A percentile compares a stretch with the other conserved stretches of the same genome.
phyloP scores from a whole-genome alignment of 2,113 vertebrate species.

The Anser brachyrhynchus region DNA sequence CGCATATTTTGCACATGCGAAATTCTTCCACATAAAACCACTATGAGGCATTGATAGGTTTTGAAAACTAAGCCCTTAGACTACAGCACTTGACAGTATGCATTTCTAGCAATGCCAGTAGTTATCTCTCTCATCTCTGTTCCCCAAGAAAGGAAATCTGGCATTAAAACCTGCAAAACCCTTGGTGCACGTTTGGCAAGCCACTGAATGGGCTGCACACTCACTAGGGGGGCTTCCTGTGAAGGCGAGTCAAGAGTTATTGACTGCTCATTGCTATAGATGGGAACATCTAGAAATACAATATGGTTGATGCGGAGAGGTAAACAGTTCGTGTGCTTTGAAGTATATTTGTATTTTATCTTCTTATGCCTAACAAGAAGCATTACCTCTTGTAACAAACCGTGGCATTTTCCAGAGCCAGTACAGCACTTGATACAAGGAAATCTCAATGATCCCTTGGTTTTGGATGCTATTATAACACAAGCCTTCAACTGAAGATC shows the following conservation, averaged over 20 bases:
- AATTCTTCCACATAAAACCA: not conserved
- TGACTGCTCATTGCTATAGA: not conserved
- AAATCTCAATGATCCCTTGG: not conserved
- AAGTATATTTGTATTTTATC: not conserved
- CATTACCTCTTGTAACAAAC: not conserved
- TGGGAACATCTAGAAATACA: not conserved
- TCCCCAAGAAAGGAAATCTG: not conserved
- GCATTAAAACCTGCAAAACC: not conserved
- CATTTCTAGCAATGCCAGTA: not conserved
- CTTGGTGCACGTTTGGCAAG: not conserved
- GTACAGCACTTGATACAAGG: not conserved
- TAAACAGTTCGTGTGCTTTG: not conserved
- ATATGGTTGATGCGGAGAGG: not conserved
- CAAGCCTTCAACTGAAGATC: not conserved
- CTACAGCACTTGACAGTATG: not conserved
- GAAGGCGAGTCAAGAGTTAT: not conserved
- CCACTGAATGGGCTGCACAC: rapidly evolving
- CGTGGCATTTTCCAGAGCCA: not conserved
- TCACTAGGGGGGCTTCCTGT: not conserved
- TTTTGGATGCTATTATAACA: not conserved
- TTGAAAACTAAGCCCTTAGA: not conserved
- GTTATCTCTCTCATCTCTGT: not conserved
- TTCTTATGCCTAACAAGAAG: not conserved
- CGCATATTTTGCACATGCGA: rapidly evolving
- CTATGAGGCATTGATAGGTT: not conserved